A percentile compares a stretch with the other conserved stretches of the same genome.
Conservation (phyloP, 2,888 invertebrate genomes). For the Eucera pruinosa region DNA sequence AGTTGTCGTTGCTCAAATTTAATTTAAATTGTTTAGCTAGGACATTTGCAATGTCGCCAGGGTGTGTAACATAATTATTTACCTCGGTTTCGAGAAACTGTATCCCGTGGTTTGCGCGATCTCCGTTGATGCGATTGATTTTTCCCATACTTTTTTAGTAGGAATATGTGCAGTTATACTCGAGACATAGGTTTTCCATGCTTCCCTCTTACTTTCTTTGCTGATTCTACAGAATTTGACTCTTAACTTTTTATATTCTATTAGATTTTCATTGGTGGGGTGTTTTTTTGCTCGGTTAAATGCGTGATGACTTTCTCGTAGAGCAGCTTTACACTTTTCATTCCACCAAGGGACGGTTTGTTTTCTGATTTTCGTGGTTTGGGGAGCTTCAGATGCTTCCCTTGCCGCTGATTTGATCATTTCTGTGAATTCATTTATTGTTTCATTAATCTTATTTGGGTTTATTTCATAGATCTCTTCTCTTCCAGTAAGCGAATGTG, state of each 20-base stretch:
- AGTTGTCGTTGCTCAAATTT: no score
- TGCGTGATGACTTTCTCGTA: background rate
- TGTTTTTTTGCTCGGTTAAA: constrained; percentile 5
- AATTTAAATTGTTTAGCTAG: no score
- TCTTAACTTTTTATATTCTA: constrained; percentile 5
- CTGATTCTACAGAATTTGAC: background rate
- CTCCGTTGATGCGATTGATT: no score
- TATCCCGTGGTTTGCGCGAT: no score
- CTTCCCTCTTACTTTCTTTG: constrained; percentile 16
- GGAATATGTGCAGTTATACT: background rate
- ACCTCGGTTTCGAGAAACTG: no score
- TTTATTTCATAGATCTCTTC: no score
- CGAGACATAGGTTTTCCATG: background rate
- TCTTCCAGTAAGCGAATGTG: no score
- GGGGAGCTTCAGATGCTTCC: background rate
- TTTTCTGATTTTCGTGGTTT: background rate
- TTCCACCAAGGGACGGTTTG: background rate
- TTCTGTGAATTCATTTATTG: no score
- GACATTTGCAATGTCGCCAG: no score
- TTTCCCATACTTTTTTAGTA: background rate
- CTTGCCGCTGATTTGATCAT: no score
- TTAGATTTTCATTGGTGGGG: background rate
- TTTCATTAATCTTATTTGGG: no score
- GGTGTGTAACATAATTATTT: no score
- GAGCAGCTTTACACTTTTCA: background rate